Conservation (phyloP, 2,113 vertebrate species). For the Paramisgurnus dabryanus region DNA sequence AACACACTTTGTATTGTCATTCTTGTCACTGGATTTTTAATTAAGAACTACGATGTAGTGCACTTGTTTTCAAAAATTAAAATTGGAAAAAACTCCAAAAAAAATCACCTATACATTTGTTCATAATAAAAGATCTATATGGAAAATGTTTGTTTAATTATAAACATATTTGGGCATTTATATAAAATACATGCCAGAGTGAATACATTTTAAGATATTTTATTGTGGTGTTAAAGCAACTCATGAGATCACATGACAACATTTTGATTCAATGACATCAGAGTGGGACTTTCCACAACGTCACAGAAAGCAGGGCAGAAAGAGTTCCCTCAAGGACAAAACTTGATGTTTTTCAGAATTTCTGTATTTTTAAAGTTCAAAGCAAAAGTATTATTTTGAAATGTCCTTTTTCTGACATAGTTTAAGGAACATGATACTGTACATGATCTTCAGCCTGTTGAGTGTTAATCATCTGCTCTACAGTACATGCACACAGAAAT, state of each 20-base stretch:
- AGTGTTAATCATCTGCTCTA: not conserved
- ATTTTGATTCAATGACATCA: not conserved
- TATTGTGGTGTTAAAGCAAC: not conserved
- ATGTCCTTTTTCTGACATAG: not conserved
- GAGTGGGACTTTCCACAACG: not conserved
- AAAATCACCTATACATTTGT: too few relatives aligned
- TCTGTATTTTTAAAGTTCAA: not conserved
- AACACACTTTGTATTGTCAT: too few relatives aligned
- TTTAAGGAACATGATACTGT: not conserved
- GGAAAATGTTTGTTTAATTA: not conserved
- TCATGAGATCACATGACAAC: not conserved
- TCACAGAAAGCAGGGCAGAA: not conserved
- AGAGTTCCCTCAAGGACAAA: not conserved
- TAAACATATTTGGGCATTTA: not conserved
- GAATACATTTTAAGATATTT: not conserved
- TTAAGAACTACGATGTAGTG: too few relatives aligned
- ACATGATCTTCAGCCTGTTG: too few relatives aligned
- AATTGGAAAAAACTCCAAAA: too few relatives aligned
- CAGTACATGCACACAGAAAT: not conserved
- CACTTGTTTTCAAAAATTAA: too few relatives aligned
- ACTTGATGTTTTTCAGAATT: not conserved
- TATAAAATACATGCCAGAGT: not conserved
- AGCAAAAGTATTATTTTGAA: not conserved
- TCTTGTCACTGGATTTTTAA: not conserved
- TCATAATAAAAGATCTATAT: too few relatives aligned